A percentile compares a stretch with the other conserved stretches of the same genome.
Evolutionary conservation across 2,888 invertebrate genomes (phyloP).

Genomic region (Eupithecia pulchellata): DNA sequence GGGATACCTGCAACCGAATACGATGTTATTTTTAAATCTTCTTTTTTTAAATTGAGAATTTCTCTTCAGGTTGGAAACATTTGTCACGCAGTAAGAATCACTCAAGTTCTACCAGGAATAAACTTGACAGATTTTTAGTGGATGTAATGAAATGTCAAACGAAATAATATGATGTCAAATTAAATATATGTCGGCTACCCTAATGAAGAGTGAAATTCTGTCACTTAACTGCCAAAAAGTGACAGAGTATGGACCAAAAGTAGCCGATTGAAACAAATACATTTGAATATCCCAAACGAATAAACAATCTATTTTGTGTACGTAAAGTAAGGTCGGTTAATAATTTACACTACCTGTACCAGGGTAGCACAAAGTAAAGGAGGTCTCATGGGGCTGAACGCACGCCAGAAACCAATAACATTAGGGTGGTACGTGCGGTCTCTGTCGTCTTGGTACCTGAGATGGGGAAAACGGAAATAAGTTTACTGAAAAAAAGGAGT

Average conservation of each 20-base stretch:
- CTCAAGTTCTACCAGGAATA: constrained; percentile 6
- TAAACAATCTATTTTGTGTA: constrained; percentile 29
- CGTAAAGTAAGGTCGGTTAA: constrained; percentile 50
- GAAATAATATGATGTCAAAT: neutral
- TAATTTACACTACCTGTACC: constrained; percentile 73
- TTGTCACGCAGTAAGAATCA: constrained; percentile 10
- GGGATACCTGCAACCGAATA: constrained; percentile 30
- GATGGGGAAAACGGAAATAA: constrained; percentile 8
- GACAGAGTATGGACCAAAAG: neutral
- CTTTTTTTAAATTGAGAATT: constrained; percentile 11
- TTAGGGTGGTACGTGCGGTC: constrained; percentile 70
- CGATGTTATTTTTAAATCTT: constrained; percentile 13
- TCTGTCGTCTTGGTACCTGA: constrained; percentile 62
- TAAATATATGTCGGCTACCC: neutral
- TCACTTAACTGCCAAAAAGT: constrained; percentile 1
- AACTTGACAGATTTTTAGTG: neutral
- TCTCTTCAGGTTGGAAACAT: constrained; percentile 7
- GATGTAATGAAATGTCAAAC: neutral
- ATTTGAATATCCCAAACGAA: constrained; percentile 19
- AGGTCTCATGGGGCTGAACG: constrained; percentile 64
- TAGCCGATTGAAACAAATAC: neutral
- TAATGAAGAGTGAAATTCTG: constrained; percentile 4
- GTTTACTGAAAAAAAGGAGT: constrained; percentile 1
- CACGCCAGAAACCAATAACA: constrained; percentile 80
- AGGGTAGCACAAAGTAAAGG: constrained; percentile 70